Base-by-base conservation (phyloP, 1,140 invertebrate genomes). In the Zaprionus lachaisei region DNA sequence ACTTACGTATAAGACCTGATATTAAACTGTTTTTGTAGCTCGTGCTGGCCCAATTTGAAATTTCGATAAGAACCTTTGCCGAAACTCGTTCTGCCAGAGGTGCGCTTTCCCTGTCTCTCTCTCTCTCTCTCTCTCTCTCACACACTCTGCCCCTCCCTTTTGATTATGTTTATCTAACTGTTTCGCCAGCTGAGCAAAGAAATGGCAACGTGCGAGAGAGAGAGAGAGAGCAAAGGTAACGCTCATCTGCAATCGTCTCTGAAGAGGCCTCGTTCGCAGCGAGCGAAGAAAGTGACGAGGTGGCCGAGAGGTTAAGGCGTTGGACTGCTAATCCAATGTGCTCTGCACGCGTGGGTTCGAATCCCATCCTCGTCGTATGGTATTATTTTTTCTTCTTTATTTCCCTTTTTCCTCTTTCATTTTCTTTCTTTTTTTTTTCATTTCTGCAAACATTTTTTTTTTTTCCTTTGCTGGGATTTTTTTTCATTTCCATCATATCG, bases 271-370 rank as follows among this genome's bases (percentile, higher is more conserved):
- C 11, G 47, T 49, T 60, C 7, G 70, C 3, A 20, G 22, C 9
- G 1, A 4, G 6, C 4, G 47, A 69, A 81, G 60, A 84, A 76
- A 74, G 70, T 76, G 96, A 96, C 96, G 96, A 96, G 96, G 96
- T 96, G 96, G 96, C 96, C 96, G 96, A 96, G 96, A 96, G 96
- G 96, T 96, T 96, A 96, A 96, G 96, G 96, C 96, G 96, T 96
- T 96, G 96, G 96, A 96, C 96, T 96, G 96, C 96, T 96, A 96
- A 95, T 94, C 94, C 94, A 94, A 94, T 94, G 94, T 94, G 94
- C 94, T 94, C 94, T 94, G 94, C 96, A 96, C 96, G 96, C 96
- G 96, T 96, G 96, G 96, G 96, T 96, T 96, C 96, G 96, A 96
- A 96, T 96, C 96, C 96, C 96, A 96, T 96, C 96, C 95, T 96